Base-by-base conservation (phyloP, 2,888 invertebrate species). In the Ditula angustiorana region DNA sequence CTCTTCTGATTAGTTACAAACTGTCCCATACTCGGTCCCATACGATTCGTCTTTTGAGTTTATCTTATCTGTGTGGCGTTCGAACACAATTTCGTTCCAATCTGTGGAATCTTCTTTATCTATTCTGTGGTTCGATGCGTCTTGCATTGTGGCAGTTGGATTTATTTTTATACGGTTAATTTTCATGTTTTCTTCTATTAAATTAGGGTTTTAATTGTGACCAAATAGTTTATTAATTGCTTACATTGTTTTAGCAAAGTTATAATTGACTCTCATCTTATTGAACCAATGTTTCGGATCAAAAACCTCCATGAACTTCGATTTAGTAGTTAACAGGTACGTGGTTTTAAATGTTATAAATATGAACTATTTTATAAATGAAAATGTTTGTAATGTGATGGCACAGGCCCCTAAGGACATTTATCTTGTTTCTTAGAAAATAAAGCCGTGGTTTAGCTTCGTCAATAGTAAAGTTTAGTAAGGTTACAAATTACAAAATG, bases 41-140 rank as follows among this genome's bases (percentile, higher is more conserved):
- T 33, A 2, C 33, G 11, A 35, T 35, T 13, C n/a, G n/a, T n/a
- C n/a, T 13, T 1, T 35, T 35, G n/a, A n/a, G 8, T 23, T 47
- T 13, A 10, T 23, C 24, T 8, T 3, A 7, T 23, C 46, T 46
- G 46, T 21, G 21, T 7, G 24, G 24, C n/a, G n/a, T n/a, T n/a
- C n/a, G n/a, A n/a, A 21, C 1, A 23, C 24, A 16, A 28, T 11
- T 35, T 7, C 2, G 26, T 21, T 28, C 24, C 46, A 53, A 61
- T 61, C 61, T 61, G 61, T 61, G 26, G 24, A 21, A 35, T n/a
- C n/a, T n/a, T n/a, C n/a, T n/a, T n/a, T n/a, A n/a, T n/a, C n/a
- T n/a, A n/a, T n/a, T n/a, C n/a, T n/a, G n/a, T n/a, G 23, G 49
- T 55, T 62, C 49, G 57, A 62, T 62, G 62, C 50, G 50, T 50